phyloP scores from a whole-genome alignment of 2,888 invertebrate species.

The Ochropacha duplaris region DNA sequence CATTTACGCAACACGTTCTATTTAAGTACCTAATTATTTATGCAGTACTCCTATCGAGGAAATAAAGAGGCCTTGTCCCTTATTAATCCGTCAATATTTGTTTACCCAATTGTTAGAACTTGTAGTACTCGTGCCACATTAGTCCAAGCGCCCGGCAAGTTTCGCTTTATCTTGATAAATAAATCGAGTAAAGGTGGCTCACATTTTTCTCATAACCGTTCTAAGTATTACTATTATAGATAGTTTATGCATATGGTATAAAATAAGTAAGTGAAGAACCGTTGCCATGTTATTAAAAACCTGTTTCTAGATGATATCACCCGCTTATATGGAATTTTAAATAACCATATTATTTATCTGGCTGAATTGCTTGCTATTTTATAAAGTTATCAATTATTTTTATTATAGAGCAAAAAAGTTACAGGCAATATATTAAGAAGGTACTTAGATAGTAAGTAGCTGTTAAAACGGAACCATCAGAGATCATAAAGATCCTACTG shows the following conservation, averaged over 20 bases:
- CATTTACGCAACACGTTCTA: constrained; percentile 24
- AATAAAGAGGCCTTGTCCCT: not conserved
- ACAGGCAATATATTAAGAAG: not conserved
- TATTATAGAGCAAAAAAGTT: too few relatives aligned
- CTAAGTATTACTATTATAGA: not conserved
- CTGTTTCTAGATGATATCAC: constrained; percentile 5
- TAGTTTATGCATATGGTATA: not conserved
- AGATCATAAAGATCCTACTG: too few relatives aligned
- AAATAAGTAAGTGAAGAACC: not conserved
- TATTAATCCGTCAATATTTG: not conserved
- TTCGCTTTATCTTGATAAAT: not conserved
- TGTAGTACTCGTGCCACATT: too few relatives aligned
- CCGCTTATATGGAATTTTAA: not conserved
- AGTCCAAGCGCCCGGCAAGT: too few relatives aligned
- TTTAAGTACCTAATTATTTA: not conserved
- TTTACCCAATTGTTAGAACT: not conserved
- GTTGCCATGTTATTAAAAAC: constrained; percentile 2
- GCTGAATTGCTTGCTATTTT: too few relatives aligned
- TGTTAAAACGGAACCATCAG: not conserved
- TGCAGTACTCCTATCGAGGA: not conserved
- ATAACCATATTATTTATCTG: not conserved
- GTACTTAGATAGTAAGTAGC: not conserved
- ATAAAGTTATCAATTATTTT: too few relatives aligned
- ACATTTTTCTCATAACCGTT: not conserved
- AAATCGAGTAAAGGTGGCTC: not conserved